A percentile compares a stretch with the other conserved stretches of the same genome.
Conservation (phyloP, 2,797 vertebrate genomes). For the Sebastiscus tertius region DNA sequence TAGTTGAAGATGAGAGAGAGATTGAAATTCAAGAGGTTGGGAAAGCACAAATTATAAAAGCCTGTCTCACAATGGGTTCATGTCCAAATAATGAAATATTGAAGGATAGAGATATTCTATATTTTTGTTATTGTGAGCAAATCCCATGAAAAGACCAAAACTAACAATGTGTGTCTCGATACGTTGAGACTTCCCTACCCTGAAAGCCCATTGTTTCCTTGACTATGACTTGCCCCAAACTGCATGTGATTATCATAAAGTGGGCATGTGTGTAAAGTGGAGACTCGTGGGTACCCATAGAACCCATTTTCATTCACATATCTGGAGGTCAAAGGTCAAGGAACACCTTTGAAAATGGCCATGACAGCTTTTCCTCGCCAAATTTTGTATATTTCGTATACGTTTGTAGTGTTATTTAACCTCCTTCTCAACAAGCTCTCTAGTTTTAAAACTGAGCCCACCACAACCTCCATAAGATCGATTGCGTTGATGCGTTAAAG, state of each 20-base stretch:
- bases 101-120: not conserved
- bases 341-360: accelerated
- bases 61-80: not conserved
- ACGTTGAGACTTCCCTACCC: no score
- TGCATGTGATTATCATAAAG: no score
- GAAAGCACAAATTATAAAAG: not conserved
- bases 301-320: no score
- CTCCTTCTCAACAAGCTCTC: no score
- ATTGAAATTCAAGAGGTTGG: not conserved
- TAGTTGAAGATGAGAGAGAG: not conserved
- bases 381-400: accelerated
- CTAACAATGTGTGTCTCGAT: not conserved
- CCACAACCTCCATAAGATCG: no score
- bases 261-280: no score
- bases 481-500: no score
- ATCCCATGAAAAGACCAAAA: constrained; percentile 23
- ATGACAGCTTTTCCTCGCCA: no score
- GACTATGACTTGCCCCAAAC: no score
- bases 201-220: not conserved
- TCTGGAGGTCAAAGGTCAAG: accelerated
- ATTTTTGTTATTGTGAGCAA: not conserved
- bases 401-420: no score
- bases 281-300: no score
- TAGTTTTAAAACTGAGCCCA: no score
- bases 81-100: not conserved